Conservation (phyloP, 2,888 invertebrate genomes). For the Zaprionus obscuricornis region DNA sequence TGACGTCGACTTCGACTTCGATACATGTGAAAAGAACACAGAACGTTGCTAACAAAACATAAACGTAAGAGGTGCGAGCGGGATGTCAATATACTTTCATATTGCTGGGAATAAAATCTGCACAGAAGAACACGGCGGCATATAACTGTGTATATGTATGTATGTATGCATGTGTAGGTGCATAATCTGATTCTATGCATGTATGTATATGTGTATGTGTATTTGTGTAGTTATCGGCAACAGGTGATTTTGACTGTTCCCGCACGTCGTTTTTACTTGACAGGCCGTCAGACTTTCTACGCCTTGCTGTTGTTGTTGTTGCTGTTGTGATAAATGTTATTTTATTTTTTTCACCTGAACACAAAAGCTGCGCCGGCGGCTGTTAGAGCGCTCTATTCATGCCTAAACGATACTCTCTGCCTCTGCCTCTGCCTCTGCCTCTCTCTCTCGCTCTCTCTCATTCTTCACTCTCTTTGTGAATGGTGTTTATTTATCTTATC, state of each 20-base stretch:
- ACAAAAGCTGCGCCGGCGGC: conserved; percentile 21
- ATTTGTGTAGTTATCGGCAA: conserved; percentile 29
- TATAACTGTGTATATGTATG: no score
- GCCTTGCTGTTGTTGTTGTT: conserved; percentile 42
- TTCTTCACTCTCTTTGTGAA: conserved; percentile 9
- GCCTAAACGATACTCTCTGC: no score
- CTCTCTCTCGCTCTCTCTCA: conserved; percentile 7
- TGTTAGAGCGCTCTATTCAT: conserved; percentile 14
- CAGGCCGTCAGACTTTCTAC: conserved; percentile 49
- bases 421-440: conserved; percentile 1
- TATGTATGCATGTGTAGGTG: conserved; percentile 31
- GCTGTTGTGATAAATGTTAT: conserved; percentile 53
- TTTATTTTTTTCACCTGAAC: conserved; percentile 57
- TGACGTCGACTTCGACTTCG: conserved; percentile 8
- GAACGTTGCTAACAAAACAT: conserved; percentile 5
- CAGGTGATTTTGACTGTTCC: conserved; percentile 67
- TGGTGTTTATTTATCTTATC: conserved; percentile 63
- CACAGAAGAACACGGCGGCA: conserved; percentile 30
- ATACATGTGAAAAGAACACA: conserved; percentile 30
- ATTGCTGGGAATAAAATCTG: conserved; percentile 49
- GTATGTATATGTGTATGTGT: conserved; percentile 2
- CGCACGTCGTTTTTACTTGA: conserved; percentile 32
- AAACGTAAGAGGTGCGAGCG: conserved; percentile 38
- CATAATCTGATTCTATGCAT: conserved; percentile 15
- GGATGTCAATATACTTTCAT: conserved; percentile 41